phyloP scores from a whole-genome alignment of 2,888 invertebrate species.

The Watsonalla binaria region DNA sequence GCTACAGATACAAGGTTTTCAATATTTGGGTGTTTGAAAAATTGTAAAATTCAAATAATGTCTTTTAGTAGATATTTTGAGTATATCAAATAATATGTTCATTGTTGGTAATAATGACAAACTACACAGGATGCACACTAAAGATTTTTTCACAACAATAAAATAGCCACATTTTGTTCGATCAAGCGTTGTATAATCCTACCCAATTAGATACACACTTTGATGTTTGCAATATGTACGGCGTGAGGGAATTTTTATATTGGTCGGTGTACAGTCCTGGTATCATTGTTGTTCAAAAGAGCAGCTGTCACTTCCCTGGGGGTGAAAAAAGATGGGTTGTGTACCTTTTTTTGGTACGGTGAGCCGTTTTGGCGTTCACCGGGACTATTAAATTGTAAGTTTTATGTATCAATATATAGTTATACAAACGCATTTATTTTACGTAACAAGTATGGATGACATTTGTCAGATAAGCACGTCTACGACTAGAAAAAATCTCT shows the following conservation, averaged over 20 bases:
- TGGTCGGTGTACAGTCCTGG: constrained; percentile 67
- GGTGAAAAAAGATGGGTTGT: constrained; percentile 74
- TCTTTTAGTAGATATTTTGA: no score
- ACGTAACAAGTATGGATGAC: no score
- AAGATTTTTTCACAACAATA: constrained; percentile 56
- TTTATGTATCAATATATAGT: background rate
- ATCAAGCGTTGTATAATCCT: constrained; percentile 67
- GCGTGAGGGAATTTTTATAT: constrained; percentile 32
- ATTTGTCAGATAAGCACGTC: no score
- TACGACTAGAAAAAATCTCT: no score
- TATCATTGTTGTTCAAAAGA: constrained; percentile 75
- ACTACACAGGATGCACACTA: background rate
- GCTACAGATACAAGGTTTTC: no score
- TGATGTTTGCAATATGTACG: constrained; percentile 7
- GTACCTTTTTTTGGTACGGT: constrained; percentile 53
- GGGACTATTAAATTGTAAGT: constrained; percentile 29
- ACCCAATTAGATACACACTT: constrained; percentile 29
- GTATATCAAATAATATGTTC: no score
- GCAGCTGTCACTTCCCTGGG: constrained; percentile 74
- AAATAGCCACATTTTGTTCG: constrained; percentile 70
- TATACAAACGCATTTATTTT: background rate
- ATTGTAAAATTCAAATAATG: no score
- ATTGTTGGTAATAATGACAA: no score
- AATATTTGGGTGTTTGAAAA: no score
- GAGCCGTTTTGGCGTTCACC: constrained; percentile 70